These are phyloP conservation scores for Morphnarchus princeps DNA, from an alignment of 2,113 vertebrate genomes.

Conservation along the genomic window DNA sequence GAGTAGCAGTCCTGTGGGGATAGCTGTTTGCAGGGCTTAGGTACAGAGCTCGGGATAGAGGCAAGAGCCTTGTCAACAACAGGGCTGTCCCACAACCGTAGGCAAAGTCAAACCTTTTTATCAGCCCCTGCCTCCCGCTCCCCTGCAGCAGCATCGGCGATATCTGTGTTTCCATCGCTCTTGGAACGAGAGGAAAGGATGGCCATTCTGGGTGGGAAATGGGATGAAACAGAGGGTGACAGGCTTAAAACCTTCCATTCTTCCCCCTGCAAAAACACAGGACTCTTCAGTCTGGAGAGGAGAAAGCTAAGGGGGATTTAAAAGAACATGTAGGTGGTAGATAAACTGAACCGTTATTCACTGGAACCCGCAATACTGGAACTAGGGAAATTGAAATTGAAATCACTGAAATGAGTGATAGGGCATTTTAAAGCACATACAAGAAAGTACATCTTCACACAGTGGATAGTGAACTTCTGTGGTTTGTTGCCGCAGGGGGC, in stretches of 20 bases:
- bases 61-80: neutral
- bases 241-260: neutral
- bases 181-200: neutral
- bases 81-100: neutral
- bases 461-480: neutral
- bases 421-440: neutral
- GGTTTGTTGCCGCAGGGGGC: neutral
- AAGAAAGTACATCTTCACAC: neutral
- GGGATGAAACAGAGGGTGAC: neutral
- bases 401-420: neutral
- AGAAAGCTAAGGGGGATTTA: neutral
- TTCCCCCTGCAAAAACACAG: neutral
- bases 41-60: neutral
- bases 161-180: neutral
- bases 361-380: neutral
- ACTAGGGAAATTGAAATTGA: neutral
- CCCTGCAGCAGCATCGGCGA: rapidly evolving
- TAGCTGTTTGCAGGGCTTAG: neutral
- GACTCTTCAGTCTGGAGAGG: neutral
- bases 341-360: neutral
- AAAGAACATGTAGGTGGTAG: neutral
- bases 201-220: neutral
- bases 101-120: neutral
- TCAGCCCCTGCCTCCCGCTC: neutral
- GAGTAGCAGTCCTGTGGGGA: neutral